phyloP scores from a whole-genome alignment of 2,113 vertebrate species.

The Platysteira castanea region DNA sequence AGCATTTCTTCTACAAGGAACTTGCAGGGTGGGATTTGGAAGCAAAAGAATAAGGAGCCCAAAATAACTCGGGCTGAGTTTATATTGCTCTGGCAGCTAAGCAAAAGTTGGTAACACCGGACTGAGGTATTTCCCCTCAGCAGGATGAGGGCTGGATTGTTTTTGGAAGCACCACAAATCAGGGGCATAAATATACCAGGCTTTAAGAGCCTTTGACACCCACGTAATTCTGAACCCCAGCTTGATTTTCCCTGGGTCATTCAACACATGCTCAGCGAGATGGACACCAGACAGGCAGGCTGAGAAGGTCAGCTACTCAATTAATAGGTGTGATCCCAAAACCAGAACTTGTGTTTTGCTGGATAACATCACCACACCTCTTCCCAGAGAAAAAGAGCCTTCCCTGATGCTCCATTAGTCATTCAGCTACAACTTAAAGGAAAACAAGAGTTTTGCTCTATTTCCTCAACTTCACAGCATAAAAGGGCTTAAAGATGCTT shows the following conservation, averaged over 20 bases:
- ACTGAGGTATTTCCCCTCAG: background rate
- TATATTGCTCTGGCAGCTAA: background rate
- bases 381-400: background rate
- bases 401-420: background rate
- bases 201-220: background rate
- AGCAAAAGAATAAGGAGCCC: background rate
- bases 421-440: background rate
- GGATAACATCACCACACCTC: background rate
- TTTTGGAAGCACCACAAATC: conserved; percentile 24
- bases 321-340: background rate
- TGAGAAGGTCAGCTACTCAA: background rate
- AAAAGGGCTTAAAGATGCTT: background rate
- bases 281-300: background rate
- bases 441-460: background rate
- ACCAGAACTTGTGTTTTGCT: background rate
- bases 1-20: background rate
- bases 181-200: background rate
- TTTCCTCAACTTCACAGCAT: background rate
- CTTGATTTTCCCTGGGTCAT: background rate
- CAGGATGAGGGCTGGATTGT: background rate
- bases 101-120: background rate
- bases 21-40: background rate
- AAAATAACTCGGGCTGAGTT: background rate
- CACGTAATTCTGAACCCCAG: background rate
- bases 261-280: accelerated